phyloP scores from a whole-genome alignment of 2,888 invertebrate genomes.

The Pocota personata region DNA sequence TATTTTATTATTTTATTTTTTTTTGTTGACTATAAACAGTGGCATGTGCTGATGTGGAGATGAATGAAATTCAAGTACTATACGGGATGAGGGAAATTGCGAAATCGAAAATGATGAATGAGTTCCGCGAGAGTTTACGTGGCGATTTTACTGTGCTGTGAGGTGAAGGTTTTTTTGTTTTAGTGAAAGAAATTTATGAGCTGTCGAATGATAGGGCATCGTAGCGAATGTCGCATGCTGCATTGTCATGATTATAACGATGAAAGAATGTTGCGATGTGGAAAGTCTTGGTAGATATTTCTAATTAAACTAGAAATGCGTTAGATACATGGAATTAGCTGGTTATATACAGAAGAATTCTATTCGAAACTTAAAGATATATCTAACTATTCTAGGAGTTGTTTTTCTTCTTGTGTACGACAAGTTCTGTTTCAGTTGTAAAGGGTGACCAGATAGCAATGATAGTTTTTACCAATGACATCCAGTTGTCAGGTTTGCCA shows the following conservation, averaged over 20 bases:
- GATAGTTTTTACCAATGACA: too few relatives aligned
- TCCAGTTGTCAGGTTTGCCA: too few relatives aligned
- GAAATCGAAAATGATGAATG: constrained; percentile 53
- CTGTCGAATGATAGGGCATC: background rate
- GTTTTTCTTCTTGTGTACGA: too few relatives aligned
- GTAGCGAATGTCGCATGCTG: background rate
- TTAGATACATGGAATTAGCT: too few relatives aligned
- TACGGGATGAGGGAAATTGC: constrained; percentile 16
- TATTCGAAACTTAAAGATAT: too few relatives aligned
- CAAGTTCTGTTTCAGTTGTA: too few relatives aligned
- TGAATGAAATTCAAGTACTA: constrained; percentile 38
- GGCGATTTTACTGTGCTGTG: constrained; percentile 26
- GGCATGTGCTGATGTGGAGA: constrained; percentile 23
- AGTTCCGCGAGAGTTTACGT: constrained; percentile 43
- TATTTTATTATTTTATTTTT: background rate
- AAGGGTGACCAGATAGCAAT: too few relatives aligned
- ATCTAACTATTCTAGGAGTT: too few relatives aligned
- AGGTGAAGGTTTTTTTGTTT: constrained; percentile 2
- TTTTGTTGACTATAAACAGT: constrained; percentile 40
- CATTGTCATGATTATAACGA: background rate
- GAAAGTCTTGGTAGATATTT: background rate
- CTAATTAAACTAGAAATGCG: background rate
- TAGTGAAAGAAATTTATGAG: background rate
- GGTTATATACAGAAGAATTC: too few relatives aligned
- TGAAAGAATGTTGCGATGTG: background rate